Evolutionary conservation across 2,888 invertebrate genomes (phyloP), one percentile per base, ranked within the genome.

Genomic region (Melanargia galathea): DNA sequence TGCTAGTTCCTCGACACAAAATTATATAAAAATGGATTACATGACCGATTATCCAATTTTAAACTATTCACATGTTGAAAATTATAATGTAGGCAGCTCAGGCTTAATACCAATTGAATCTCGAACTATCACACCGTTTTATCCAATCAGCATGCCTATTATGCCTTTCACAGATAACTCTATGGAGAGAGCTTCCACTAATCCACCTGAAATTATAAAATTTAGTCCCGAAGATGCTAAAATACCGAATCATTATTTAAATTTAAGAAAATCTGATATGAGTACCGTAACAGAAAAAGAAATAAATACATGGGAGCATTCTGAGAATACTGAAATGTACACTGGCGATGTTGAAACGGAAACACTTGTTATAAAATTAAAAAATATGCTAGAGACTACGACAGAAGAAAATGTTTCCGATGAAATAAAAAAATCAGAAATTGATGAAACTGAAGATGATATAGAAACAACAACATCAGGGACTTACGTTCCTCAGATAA

Each of bases 141-240:
- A 73, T 10, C 71, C 76, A 7, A 64, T 69, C 4, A 70, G 73
- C 0, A 75, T 80, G 11, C 78, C 80, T 1, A 70, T 73, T 8
- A 30, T 71, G 52, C 77, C 85, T 78, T 79, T 64, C 80, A 83
- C 26, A 71, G 76, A 40, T 75, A 75, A 73, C 8, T 75, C 65
- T 59, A 74, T 78, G 22, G 79, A 82, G 69, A 69, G 64, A 24
- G 69, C 57, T 10, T 69, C 75, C 6, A 81, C 83, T 0, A 76
- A 73, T 55, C 77, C 79, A 40, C 81, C 86, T 13, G 84, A 90
- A 51, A 75, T 89, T 6, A 69, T 89, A 1, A 86, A 83, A 67
- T 91, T 91, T 57, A 84, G 82, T 33, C 82, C 79, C 2, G 87
- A 84, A 74, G 91, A 91, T 67, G 91, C 91, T 0, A 89, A 83